phyloP scores from a whole-genome alignment of 2,888 invertebrate genomes.

The Perizoma flavofasciatum region DNA sequence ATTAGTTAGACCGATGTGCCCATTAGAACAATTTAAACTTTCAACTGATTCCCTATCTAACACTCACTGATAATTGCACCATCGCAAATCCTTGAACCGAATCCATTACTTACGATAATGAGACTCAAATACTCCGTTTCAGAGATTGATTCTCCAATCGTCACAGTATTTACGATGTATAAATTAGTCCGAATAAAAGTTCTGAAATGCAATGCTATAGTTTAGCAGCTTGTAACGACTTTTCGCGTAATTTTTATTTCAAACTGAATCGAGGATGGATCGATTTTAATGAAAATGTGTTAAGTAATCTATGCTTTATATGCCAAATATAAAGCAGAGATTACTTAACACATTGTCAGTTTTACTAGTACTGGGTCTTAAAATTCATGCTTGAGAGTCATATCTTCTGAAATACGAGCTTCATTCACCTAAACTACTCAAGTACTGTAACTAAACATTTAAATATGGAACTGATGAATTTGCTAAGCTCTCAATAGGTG shows the following conservation, averaged over 20 bases:
- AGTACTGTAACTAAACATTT: no score
- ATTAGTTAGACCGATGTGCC: no score
- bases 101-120: constrained; percentile 26
- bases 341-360: no score
- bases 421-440: no score
- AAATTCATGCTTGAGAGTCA: no score
- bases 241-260: not conserved
- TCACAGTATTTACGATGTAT: constrained; percentile 35
- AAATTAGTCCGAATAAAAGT: constrained; percentile 43
- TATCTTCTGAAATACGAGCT: no score
- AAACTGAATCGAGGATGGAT: not conserved
- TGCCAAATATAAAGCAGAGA: no score
- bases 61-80: not conserved
- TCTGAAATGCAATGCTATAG: constrained; percentile 15
- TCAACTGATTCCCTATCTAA: constrained; percentile 3
- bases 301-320: no score
- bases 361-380: no score
- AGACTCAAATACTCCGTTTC: constrained; percentile 19
- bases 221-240: constrained; percentile 1
- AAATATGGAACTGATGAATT: no score
- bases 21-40: constrained; percentile 1
- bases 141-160: constrained; percentile 28
- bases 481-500: no score
- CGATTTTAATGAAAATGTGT: no score
- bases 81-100: constrained; percentile 10